Base-by-base conservation (phyloP, 2,888 invertebrate genomes). In the Drosophila paranaensis region DNA sequence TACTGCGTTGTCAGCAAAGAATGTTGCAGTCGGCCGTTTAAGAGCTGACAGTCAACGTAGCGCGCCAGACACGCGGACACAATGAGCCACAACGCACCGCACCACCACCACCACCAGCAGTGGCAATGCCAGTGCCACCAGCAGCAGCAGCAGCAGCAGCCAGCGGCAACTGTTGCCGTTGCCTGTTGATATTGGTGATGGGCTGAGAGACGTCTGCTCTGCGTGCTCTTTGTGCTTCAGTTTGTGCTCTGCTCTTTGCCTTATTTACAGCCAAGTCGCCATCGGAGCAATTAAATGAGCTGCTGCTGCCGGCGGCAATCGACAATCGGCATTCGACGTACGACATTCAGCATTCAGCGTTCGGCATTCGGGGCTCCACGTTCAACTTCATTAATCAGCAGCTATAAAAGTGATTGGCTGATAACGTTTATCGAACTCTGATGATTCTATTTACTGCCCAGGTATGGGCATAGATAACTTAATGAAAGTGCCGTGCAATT, bases 1-100 rank as follows among this genome's bases (percentile, higher is more conserved):
- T 92, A 91, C 91, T 84, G 82, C 91, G 90, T 90, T 92, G 91
- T 92, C 91, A 91, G 86, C 90, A 89, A 82, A 84, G 91, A 91
- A 91, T 91, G 91, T 84, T 82, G 91, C 88, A 89, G 85, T 81
- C 84, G 79, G 79, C 81, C 90, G 80, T 80, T 91, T 88, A 88
- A 82, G 81, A 77, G 78, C 73, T 80, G 88, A 48, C 88, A 82
- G 80, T 53, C 64, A 68, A 42, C 48, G 66, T 46, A 62, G 64
- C 50, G 55, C 51, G 56, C 58, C 51, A 62, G 50, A 50, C 66
- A 57, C 53, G 61, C 55, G 62, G 81, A 73, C 77, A 89, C 82
- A 89, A 76, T 82, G 69, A 64, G 68, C 55, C 61, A 55, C 54
- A 75, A 50, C 66, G 46, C 57, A 75, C 39, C 57, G 63, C 53